Evolutionary conservation across 2,113 vertebrate species (phyloP).

Genomic region (Rousettus leschenaultii): DNA sequence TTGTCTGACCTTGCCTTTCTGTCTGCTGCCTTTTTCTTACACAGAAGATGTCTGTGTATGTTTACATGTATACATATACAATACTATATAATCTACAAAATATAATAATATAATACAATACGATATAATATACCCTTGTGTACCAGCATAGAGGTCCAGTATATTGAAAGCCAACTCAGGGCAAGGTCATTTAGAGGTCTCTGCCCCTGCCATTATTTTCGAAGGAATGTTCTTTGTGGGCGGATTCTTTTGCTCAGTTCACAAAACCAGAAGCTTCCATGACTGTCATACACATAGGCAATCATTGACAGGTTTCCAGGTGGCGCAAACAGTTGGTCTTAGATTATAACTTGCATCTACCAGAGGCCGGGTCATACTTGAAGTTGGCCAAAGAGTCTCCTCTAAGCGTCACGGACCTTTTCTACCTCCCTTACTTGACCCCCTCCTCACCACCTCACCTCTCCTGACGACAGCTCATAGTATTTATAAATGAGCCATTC

Average conservation of each 20-base stretch:
- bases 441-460: neutral
- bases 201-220: neutral
- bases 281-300: no score
- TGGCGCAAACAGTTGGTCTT: neutral
- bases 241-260: neutral
- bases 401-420: rapidly evolving
- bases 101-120: no score
- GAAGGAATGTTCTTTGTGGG: neutral
- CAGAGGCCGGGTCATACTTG: neutral
- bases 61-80: no score
- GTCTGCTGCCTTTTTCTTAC: neutral
- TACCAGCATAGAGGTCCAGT: neutral
- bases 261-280: neutral
- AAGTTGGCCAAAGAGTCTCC: neutral
- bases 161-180: neutral
- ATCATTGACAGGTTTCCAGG: neutral
- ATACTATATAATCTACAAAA: neutral
- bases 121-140: neutral
- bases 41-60: neutral
- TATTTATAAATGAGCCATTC: neutral
- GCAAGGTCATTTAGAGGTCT: neutral
- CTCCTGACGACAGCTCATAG: neutral
- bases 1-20: no score
- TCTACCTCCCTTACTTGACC: no score
- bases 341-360: no score